These are phyloP conservation scores for Rotaria magnacalcarata DNA, from an alignment of 2,888 invertebrate genomes.

Conservation along the genomic window DNA sequence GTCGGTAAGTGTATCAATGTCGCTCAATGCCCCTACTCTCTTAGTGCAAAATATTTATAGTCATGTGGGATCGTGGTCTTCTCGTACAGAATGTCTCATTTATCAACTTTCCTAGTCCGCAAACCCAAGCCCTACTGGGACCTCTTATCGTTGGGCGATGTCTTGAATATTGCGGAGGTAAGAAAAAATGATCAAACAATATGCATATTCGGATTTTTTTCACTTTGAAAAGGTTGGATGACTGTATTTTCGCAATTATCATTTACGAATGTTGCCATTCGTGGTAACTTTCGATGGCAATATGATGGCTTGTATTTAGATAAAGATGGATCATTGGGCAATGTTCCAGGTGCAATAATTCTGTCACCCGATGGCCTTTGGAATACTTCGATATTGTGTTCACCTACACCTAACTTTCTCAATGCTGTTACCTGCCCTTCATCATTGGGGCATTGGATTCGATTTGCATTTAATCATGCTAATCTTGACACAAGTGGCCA, in stretches of 20 bases:
- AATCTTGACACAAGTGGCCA: background rate
- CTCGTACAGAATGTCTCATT: too few species aligned
- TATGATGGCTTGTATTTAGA: conserved; percentile 50
- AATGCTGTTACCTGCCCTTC: conserved; percentile 43
- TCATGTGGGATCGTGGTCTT: too few species aligned
- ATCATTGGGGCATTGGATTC: conserved; percentile 50
- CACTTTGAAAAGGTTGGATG: conserved; percentile 31
- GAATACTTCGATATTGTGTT: conserved; percentile 48
- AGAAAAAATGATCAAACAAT: too few species aligned
- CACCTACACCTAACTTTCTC: conserved; percentile 38
- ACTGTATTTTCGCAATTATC: conserved; percentile 31
- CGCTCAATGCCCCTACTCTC: too few species aligned
- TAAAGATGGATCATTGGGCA: conserved; percentile 52
- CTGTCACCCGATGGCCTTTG: conserved; percentile 48
- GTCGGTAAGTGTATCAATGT: too few species aligned
- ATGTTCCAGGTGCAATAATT: conserved; percentile 49
- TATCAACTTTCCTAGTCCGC: too few species aligned
- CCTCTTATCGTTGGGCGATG: too few species aligned
- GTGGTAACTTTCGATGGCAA: conserved; percentile 47
- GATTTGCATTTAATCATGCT: conserved; percentile 52
- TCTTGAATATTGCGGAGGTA: too few species aligned
- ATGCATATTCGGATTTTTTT: background rate
- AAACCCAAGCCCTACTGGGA: too few species aligned
- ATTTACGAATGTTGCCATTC: conserved; percentile 38
- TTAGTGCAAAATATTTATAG: too few species aligned